These are phyloP conservation scores for Balaenoptera acutorostrata DNA, from an alignment of 2,113 vertebrate genomes.

Conservation along the genomic window DNA sequence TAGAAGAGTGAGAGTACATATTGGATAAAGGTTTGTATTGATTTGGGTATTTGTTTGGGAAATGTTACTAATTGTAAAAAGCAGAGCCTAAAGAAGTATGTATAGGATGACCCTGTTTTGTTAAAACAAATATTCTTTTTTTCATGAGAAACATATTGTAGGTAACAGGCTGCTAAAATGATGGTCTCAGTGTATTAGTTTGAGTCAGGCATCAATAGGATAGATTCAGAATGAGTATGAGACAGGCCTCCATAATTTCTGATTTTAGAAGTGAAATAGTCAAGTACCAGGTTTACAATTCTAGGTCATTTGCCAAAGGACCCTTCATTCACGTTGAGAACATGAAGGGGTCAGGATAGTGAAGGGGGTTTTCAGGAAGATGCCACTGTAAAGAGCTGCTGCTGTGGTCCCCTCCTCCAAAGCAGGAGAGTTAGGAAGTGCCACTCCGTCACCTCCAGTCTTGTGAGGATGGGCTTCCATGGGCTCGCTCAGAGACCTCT, in stretches of 20 bases:
- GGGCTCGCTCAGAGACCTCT: not conserved
- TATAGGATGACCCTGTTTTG: not conserved
- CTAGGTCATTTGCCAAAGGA: not conserved
- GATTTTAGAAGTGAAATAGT: not conserved
- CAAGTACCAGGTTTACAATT: not conserved
- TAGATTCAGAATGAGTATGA: not conserved
- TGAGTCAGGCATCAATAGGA: not conserved
- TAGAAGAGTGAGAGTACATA: not conserved
- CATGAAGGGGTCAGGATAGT: not conserved
- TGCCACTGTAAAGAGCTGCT: not conserved
- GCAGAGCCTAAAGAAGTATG: not conserved
- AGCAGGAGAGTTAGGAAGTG: too few relatives aligned
- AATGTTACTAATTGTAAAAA: not conserved
- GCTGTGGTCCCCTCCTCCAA: not conserved
- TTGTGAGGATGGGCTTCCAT: not conserved
- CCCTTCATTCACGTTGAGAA: not conserved
- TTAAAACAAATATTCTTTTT: not conserved
- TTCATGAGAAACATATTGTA: not conserved
- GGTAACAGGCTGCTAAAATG: not conserved
- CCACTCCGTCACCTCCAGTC: not conserved
- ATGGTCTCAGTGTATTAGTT: not conserved
- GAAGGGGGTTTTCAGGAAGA: not conserved
- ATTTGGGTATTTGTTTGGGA: not conserved
- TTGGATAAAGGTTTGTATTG: not conserved
- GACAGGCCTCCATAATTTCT: not conserved